Evolutionary conservation across 2,797 vertebrate species (phyloP).

Genomic region (Sebastes cheni): DNA sequence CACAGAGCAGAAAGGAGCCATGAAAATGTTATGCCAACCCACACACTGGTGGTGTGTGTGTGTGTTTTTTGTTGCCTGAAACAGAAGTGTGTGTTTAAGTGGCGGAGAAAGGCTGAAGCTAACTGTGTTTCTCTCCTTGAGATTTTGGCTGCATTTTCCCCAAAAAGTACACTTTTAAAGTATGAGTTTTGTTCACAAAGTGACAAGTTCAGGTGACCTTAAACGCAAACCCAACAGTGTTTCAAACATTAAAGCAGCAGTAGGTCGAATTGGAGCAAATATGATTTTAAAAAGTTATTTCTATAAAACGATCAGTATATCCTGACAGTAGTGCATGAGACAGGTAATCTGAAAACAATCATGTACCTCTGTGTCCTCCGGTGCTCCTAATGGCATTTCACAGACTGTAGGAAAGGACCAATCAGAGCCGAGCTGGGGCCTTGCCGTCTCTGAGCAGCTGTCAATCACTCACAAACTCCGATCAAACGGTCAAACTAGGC

Average conservation of each 20-base stretch:
- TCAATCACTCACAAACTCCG: too few species aligned
- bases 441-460: too few species aligned
- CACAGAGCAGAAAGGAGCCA: conserved; percentile 23
- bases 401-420: too few species aligned
- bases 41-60: conserved; percentile 25
- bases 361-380: too few species aligned
- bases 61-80: neutral
- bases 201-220: neutral
- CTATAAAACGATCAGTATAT: too few species aligned
- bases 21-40: conserved; percentile 31
- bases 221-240: neutral
- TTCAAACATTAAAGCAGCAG: neutral
- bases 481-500: too few species aligned
- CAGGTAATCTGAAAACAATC: too few species aligned
- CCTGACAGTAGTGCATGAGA: too few species aligned
- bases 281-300: too few species aligned
- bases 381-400: too few species aligned
- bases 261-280: too few species aligned
- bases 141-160: neutral
- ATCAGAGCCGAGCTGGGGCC: too few species aligned
- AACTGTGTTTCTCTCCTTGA: conserved; percentile 2
- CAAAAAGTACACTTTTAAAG: neutral
- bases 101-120: conserved; percentile 16
- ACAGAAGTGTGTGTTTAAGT: conserved; percentile 31
- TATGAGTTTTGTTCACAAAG: neutral